Conservation (phyloP, 2,113 vertebrate species). For the Lichenostomus cassidix region DNA sequence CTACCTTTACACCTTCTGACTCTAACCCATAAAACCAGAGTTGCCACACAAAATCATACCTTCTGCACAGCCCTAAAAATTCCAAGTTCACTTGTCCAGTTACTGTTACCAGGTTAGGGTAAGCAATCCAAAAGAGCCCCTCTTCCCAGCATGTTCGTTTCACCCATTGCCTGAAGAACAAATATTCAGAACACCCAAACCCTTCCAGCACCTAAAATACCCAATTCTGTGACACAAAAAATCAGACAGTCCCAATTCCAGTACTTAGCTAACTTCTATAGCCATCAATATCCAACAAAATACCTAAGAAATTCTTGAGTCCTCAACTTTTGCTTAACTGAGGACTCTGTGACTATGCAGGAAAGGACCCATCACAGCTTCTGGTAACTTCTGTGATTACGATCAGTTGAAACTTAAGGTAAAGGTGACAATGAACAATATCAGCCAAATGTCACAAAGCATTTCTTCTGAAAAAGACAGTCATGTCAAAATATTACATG, state of each 20-base stretch:
- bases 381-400: not conserved
- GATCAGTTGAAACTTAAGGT: not conserved
- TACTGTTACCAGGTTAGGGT: not conserved
- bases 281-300: not conserved
- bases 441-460: not conserved
- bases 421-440: not conserved
- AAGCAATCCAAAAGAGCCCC: fast-evolving
- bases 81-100: not conserved
- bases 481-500: not conserved
- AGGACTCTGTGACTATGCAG: not conserved
- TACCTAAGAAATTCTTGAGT: not conserved
- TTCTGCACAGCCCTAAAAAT: not conserved
- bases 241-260: not conserved
- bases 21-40: not conserved
- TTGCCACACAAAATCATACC: not conserved
- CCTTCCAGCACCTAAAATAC: not conserved
- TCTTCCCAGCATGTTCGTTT: not conserved
- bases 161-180: not conserved
- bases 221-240: not conserved
- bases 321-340: not conserved
- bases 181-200: not conserved
- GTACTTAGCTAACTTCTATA: not conserved
- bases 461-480: not conserved
- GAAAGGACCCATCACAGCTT: not conserved
- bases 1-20: not conserved